Base-by-base conservation (phyloP, 2,113 vertebrate genomes). In the Carollia perspicillata region DNA sequence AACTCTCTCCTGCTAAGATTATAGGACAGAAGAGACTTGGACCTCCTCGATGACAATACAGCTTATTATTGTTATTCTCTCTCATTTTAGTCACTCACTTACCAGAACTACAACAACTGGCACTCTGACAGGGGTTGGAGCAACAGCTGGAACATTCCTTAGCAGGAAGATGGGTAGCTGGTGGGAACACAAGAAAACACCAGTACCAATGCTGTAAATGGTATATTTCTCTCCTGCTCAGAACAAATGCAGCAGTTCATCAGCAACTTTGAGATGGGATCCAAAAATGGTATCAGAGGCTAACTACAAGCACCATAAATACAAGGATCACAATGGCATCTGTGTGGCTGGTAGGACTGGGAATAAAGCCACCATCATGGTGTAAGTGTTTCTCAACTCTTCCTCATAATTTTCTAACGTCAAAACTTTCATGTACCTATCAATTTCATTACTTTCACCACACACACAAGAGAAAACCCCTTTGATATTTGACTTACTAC, bases 141-240 rank as follows among this genome's bases (percentile, higher is more conserved):
- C 95, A 96, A 97, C 95, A 97, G 92, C 96, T 89, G 97, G 97
- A 97, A 92, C 96, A 96, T 96, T 93, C 92, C 94, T 97, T 97
- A 97, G 96, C 96, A 97, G 95, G 96, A 97, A 97, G 97, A 97
- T 97, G 95, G 97, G 95, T 97, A 97, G 96, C 95, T 97, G 95
- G 97, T 97, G 95, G 97, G 96, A 97, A 97, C 95, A 97, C 94
- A 97, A 97, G 94, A 97, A 97, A 97, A 97, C 96, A 97, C 96
- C 97, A 97, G 96, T 97, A 97, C 96, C 96, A 96, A 66, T 95
- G 84, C 89, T 96, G 96, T 97, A 97, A 97, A 97, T 95, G 63
- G 90, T 96, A 58, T 96, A 86, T 84, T 97, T 94, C 87, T 94
- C 68, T 91, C 87, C 95, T 97, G 92, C 95, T 97, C 75, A 92